Percentiles rank a stretch among this genome's conserved stretches.
phyloP scores from a whole-genome alignment of 2,888 invertebrate species.

The Altica lythri region DNA sequence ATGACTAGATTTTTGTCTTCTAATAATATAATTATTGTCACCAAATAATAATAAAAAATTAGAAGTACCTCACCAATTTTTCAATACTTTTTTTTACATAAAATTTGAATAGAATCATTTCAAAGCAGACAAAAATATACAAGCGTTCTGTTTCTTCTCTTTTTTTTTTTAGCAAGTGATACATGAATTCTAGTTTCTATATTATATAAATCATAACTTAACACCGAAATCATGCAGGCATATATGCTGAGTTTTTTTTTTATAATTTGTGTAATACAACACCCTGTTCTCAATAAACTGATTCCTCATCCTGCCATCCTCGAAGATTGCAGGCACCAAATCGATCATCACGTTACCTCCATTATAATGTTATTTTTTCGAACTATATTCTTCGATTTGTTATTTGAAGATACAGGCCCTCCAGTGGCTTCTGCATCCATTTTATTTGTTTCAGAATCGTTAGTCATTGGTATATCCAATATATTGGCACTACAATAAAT shows the following conservation, averaged over 20 bases:
- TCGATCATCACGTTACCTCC: constrained; percentile 65
- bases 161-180: constrained; percentile 31
- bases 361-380: constrained; percentile 63
- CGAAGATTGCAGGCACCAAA: constrained; percentile 29
- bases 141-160: constrained; percentile 26
- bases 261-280: constrained; percentile 30
- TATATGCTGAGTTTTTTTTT: constrained; percentile 32
- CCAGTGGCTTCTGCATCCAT: constrained; percentile 45
- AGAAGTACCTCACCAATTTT: too few relatives aligned
- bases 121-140: constrained; percentile 33
- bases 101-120: constrained; percentile 7
- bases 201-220: constrained; percentile 35
- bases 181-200: constrained; percentile 35
- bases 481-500: constrained; percentile 55
- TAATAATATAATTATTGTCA: too few relatives aligned
- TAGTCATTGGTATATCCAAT: constrained; percentile 55
- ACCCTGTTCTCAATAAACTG: constrained; percentile 32
- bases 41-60: too few relatives aligned
- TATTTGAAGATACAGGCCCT: constrained; percentile 37
- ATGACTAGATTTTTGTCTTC: too few relatives aligned
- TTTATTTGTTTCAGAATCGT: constrained; percentile 50
- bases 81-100: too few relatives aligned
- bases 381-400: constrained; percentile 58
- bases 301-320: constrained; percentile 32
- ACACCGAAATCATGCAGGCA: constrained; percentile 34